These are phyloP conservation scores for Endomychus coccineus DNA, from an alignment of 2,888 invertebrate genomes.

Conservation along the genomic window DNA sequence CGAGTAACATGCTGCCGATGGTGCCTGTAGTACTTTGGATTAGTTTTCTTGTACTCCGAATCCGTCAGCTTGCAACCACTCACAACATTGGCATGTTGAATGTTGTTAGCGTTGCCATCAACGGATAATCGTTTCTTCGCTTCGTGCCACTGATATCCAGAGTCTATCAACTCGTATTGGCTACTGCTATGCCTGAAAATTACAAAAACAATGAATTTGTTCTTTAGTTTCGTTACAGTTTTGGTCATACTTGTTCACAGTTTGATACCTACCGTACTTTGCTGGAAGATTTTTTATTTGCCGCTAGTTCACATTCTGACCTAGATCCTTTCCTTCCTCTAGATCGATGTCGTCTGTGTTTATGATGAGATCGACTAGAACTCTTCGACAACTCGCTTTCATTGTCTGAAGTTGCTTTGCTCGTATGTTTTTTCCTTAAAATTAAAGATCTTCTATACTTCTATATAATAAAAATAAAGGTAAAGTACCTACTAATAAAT, in stretches of 20 bases:
- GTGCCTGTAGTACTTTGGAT: constrained; percentile 29
- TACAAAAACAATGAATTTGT: too few species aligned
- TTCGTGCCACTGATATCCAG: constrained; percentile 84
- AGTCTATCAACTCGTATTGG: constrained; percentile 70
- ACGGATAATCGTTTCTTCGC: constrained; percentile 68
- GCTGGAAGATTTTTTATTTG: constrained; percentile 7
- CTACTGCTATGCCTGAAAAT: constrained; percentile 38
- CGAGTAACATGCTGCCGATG: constrained; percentile 44
- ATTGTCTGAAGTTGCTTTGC: constrained; percentile 77
- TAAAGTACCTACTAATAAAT: too few species aligned
- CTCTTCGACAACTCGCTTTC: constrained; percentile 85
- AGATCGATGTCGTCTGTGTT: constrained; percentile 68
- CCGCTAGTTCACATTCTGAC: constrained; percentile 46
- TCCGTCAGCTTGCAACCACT: constrained; percentile 46
- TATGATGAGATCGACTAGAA: constrained; percentile 71
- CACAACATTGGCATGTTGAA: constrained; percentile 65
- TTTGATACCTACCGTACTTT: neutral
- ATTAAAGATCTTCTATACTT: too few species aligned
- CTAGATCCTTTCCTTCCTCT: constrained; percentile 67
- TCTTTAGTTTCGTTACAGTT: too few species aligned
- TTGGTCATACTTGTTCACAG: too few species aligned
- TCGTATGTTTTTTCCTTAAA: constrained; percentile 61
- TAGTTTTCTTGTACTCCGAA: constrained; percentile 7
- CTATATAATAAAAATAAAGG: too few species aligned
- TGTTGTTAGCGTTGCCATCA: constrained; percentile 47